phyloP scores from a whole-genome alignment of 2,888 invertebrate species.

The Yponomeuta cagnagella region DNA sequence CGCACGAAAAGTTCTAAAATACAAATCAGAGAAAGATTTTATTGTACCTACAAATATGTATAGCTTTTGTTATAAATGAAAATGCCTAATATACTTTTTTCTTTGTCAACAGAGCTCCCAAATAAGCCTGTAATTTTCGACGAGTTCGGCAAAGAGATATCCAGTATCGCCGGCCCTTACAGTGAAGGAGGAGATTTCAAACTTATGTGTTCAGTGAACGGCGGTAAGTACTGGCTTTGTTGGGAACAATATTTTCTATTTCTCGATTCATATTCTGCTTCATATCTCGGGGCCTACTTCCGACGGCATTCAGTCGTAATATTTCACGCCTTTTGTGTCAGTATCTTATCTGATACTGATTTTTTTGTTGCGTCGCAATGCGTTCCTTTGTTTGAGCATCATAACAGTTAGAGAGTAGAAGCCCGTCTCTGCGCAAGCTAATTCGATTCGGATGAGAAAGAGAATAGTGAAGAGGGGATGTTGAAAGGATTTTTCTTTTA shows the following conservation, averaged over 20 bases:
- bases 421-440: not conserved
- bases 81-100: not conserved
- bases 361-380: too few relatives aligned
- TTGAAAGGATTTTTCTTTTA: not conserved
- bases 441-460: not conserved
- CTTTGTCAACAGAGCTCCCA: conserved; percentile 79
- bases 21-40: not conserved
- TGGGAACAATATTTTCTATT: not conserved
- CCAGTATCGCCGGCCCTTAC: conserved; percentile 81
- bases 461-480: not conserved
- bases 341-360: too few relatives aligned
- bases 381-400: too few relatives aligned
- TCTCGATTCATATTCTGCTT: not conserved
- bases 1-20: not conserved
- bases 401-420: not conserved
- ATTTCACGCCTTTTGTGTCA: too few relatives aligned
- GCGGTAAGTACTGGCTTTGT: conserved; percentile 71
- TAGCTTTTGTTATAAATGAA: not conserved
- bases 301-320: too few relatives aligned
- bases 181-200: conserved; percentile 83
- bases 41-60: not conserved
- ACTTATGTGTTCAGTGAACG: conserved; percentile 83
- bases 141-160: conserved; percentile 80
- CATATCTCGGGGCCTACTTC: too few relatives aligned
- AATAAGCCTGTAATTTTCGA: conserved; percentile 83